Conservation (phyloP, 1,140 invertebrate species). For the Pomacea maculata region DNA sequence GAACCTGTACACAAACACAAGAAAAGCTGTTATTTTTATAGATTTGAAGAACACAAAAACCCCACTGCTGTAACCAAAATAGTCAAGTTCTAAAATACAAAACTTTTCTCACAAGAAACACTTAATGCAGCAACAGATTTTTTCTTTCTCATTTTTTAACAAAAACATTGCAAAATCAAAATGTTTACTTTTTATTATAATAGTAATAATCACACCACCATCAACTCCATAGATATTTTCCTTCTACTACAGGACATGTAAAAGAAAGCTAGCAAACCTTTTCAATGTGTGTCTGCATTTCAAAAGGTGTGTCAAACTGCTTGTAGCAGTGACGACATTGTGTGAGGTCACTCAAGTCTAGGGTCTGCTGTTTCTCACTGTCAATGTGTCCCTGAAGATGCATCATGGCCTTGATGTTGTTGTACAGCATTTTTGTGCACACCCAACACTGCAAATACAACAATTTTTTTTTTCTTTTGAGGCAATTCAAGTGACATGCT, state of each 20-base stretch:
- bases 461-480: no score
- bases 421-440: slow-evolving; percentile 65
- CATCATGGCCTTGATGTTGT: slow-evolving; percentile 64
- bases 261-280: slow-evolving; percentile 48
- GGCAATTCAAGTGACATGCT: not conserved
- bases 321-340: slow-evolving; percentile 67
- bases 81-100: no score
- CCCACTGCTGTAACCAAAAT: no score
- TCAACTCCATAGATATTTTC: no score
- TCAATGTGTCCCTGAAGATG: slow-evolving; percentile 65
- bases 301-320: slow-evolving; percentile 66
- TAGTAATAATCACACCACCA: no score
- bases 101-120: no score
- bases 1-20: slow-evolving; percentile 46
- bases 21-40: no score
- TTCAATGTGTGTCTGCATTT: slow-evolving; percentile 67
- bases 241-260: not conserved
- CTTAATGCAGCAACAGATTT: no score
- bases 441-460: slow-evolving; percentile 60
- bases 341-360: slow-evolving; percentile 64
- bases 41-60: no score
- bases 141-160: no score
- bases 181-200: no score
- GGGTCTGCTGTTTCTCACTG: slow-evolving; percentile 61
- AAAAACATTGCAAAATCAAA: no score